Base-by-base conservation (phyloP, 2,888 invertebrate species). In the Eupithecia subumbrata region DNA sequence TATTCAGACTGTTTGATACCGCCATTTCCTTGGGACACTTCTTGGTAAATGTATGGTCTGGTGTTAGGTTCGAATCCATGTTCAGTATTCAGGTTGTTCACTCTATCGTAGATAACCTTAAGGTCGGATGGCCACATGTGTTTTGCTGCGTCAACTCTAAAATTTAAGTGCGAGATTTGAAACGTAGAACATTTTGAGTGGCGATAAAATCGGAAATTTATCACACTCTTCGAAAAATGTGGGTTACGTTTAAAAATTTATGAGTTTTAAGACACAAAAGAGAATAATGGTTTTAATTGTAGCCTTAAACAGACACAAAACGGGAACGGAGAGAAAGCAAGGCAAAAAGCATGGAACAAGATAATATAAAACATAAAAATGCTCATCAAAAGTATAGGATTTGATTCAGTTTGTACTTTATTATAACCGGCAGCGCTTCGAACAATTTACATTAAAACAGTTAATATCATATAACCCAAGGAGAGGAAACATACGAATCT, bases 51-150 rank as follows among this genome's bases (percentile, higher is more conserved):
- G 82, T 96, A 97, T 0, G 97, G 96, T 45, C 95, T 95, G 0
- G 96, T 83, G 48, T 95, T 95, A 0, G 90, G 82, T 0, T 94
- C 85, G 81, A 97, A 97, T 4, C 96, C 97, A 77, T 96, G 95
- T 0, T 91, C 85, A 0, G 94, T 94, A 80, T 95, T 96, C 45
- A 97, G 88, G 86, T 96, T 87, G 9, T 95, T 92, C 9, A 96
- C 84, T 34, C 94, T 89, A 0, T 91, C 92, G 83, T 96, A 97
- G 77, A 98, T 97, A n/a, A 86, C 87, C 78, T 93, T 84, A 43
- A 98, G 90, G 88, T 98, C 98, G 3, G 88, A 86, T 0, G 98
- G 97, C 95, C 96, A 96, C 96, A 97, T 97, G 85, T 97, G 97
- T 83, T 97, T 97, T 0, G 97, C 97, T 40, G 97, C 97, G 86